Evolutionary conservation across 2,797 vertebrate species (phyloP), one percentile per base, ranked within the genome.

Genomic region (Sebastes vulpes): DNA sequence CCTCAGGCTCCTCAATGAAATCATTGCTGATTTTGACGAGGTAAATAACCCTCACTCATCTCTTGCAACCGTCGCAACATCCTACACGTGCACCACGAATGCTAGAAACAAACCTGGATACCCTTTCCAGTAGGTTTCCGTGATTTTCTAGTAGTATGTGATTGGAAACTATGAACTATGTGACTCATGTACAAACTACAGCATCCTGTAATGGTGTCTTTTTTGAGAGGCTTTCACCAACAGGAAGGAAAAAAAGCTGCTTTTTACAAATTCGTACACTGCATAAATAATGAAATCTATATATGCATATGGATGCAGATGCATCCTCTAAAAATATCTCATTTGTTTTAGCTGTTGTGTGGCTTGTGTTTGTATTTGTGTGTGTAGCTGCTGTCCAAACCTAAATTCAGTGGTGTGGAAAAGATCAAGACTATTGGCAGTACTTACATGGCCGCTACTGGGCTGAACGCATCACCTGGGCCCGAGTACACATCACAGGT

Each of bases 351-450:
- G 12, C 7, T 64, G 12, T 48, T 72, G 8, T 57, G 25, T 79
- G 50, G 5, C 46, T 61, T 67, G 9, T 81, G 18, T 67, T 52
- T 84, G 66, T 69, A 11, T 76, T 6, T 83, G 18, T 84, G 5
- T 66, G 25, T 83, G 38, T 52, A 99, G 98, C 88, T 99, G 81
- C 86, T 99, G 80, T 99, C 98, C 66, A 99, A 99, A 91, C 98
- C 98, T 5, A 99, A 99, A 86, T 99, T 99, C 95, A 99, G 98
- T 20, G 98, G 98, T 1, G 98, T 99, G 78, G 98, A 99, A 93
- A 99, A 99, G 91, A 99, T 99, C 93, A 99, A 99, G 95, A 99
- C 98, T 69, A 99, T 99, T 52, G 98, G 98, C 79, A 99, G 98
- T 94, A 99, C 98, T 6, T 99, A 99, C 78, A 99, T 99, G 98